Percentiles rank a stretch among this genome's conserved stretches.
phyloP scores from a whole-genome alignment of 2,113 vertebrate genomes.

The Halichoeres trimaculatus region DNA sequence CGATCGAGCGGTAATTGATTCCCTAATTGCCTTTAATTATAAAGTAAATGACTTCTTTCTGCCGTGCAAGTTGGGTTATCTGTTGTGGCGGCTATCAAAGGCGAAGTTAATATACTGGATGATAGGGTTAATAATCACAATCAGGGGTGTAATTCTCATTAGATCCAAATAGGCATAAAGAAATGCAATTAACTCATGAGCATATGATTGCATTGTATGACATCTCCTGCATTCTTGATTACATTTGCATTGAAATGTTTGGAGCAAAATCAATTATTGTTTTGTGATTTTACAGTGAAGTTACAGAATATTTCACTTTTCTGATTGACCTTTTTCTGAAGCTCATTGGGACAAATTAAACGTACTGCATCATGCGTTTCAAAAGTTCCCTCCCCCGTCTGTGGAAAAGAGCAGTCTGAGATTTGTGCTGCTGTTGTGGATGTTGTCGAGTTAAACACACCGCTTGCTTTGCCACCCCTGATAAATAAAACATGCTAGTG shows the following conservation, averaged over 20 bases:
- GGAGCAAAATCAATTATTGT: conserved; percentile 31
- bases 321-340: conserved; percentile 21
- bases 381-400: conserved; percentile 32
- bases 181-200: conserved; percentile 59
- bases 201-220: conserved; percentile 51
- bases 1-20: conserved; percentile 79
- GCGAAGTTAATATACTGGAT: conserved; percentile 69
- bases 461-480: conserved; percentile 64
- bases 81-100: conserved; percentile 66
- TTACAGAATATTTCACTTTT: not conserved
- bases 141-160: conserved; percentile 62
- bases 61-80: conserved; percentile 58
- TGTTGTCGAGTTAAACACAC: conserved; percentile 77
- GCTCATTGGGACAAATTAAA: conserved; percentile 58
- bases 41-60: conserved; percentile 70
- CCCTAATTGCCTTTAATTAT: conserved; percentile 82
- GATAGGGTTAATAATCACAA: conserved; percentile 75
- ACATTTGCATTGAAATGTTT: conserved; percentile 47
- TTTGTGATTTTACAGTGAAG: conserved; percentile 5
- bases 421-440: conserved; percentile 67
- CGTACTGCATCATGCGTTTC: conserved; percentile 39
- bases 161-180: conserved; percentile 61
- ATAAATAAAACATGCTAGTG: conserved; percentile 81
- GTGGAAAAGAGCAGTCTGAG: conserved; percentile 21
- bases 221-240: conserved; percentile 45